Base-by-base conservation (phyloP, 2,888 invertebrate species). In the Archips crataeganus region DNA sequence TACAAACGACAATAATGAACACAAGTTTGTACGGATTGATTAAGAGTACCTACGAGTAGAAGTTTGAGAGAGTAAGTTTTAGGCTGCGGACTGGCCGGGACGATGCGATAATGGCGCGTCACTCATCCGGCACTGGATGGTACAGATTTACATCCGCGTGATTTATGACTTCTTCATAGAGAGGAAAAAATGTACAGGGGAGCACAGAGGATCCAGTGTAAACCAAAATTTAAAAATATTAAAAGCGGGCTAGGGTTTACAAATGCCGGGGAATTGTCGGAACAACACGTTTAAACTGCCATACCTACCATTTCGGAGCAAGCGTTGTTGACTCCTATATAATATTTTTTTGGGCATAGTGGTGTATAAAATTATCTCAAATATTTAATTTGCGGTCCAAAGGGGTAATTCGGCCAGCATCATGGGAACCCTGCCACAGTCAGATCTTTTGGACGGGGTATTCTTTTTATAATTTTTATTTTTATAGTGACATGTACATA, bases 111-210 rank as follows among this genome's bases (percentile, higher is more conserved):
- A 94, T 94, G 94, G 93, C 85, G 87, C 89, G 94, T 94, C 94
- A 94, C 90, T 94, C 94, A 94, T 87, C 90, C 90, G 87, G 85
- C 86, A 85, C 88, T 92, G 91, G 91, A 90, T 91, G 91, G 87
- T 92, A 90, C 93, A 93, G 94, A 94, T 94, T 93, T 94, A 94
- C 93, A 94, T 94, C 87, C 90, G 80, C 80, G 88, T 94, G 93
- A 94, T 94, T 94, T 94, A 94, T 93, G 93, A 90, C 91, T 92
- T 90, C 92, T 94, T 94, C 91, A 93, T 94, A 90, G 86, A 92
- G 90, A 91, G 91, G 91, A 89, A 89, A 90, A 89, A 90, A 90
- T 90, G 82, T 89, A 91, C 89, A 89, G 83, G 84, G 83, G 90
- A 89, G 88, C 86, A 87, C 79, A 83, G 84, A 81, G 84, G 84